Evolutionary conservation across 1,140 invertebrate genomes (phyloP).

Genomic region (Oreohelix idahoensis): DNA sequence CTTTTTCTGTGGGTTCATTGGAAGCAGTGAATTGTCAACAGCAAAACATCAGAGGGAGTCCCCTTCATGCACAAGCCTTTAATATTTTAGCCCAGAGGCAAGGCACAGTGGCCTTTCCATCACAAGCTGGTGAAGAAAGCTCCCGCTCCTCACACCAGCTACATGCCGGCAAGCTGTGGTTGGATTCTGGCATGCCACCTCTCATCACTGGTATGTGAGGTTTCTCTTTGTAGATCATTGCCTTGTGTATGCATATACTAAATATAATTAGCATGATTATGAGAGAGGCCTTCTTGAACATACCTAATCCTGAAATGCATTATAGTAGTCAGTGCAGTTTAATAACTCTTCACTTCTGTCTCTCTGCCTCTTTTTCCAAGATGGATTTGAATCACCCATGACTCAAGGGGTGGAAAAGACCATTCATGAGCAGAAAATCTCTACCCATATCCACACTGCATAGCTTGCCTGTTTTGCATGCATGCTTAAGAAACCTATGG

Average conservation of each 20-base stretch:
- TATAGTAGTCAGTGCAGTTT: too few relatives aligned
- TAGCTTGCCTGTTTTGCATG: too few relatives aligned
- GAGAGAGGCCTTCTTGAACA: neutral
- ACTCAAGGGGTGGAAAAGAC: too few relatives aligned
- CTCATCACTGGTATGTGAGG: constrained; percentile 2
- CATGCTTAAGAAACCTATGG: too few relatives aligned
- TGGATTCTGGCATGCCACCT: neutral
- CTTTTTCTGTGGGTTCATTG: neutral
- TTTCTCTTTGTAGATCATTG: neutral
- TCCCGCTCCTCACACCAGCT: neutral
- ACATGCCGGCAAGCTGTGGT: neutral
- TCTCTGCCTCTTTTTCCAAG: too few relatives aligned
- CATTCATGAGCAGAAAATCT: too few relatives aligned
- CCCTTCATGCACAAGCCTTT: neutral
- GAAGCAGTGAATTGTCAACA: neutral
- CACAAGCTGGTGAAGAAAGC: neutral
- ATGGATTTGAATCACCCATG: too few relatives aligned
- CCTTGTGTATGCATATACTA: neutral
- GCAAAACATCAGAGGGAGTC: neutral
- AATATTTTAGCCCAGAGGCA: constrained; percentile 2
- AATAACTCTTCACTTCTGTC: too few relatives aligned
- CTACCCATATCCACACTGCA: too few relatives aligned
- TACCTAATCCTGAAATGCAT: neutral
- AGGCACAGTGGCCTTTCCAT: neutral
- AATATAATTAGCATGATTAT: neutral